Base-by-base conservation (phyloP, 2,888 invertebrate genomes). In the Leptinotarsa rubiginosa region DNA sequence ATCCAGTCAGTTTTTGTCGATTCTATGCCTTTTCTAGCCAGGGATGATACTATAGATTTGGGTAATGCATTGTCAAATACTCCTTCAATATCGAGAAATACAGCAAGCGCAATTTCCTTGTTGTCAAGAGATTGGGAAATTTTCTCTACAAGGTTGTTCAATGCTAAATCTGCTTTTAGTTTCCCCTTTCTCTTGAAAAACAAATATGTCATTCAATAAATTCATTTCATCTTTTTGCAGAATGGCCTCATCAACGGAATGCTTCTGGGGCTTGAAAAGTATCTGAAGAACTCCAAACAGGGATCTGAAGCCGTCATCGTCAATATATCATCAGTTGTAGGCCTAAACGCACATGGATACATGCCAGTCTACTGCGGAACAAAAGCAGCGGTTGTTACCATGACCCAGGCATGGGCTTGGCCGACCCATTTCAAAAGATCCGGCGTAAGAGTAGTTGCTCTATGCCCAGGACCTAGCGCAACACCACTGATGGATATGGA, bases 381-480 rank as follows among this genome's bases (percentile, higher is more conserved):
- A 15, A 82, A 82, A 68, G 74, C 77, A 65, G 80, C 80, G 1
- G 75, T 81, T 12, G 69, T 74, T 10, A 78, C 78, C 16, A 71
- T 82, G 70, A 78, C 80, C 0, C 52, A 77, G 49, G 49, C 77
- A 1, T 82, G 82, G 82, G 80, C 80, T 15, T 74, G 25, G 1
- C 50, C 65, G 1, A 41, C 73, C 15, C 66, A 75, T 31, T 89
- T 81, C 75, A 84, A 87, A 1, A 86, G 86, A 72, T 88, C 86
- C 41, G 89, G 89, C 1, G 89, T 91, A 0, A 87, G 89, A 76
- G 89, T 90, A 3, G 84, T 90, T 10, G 88, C 88, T 0, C 83
- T 91, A 18, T 90, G 90, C 78, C 91, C 90, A 4, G 90, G 90
- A 3, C 88, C 89, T 50, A 90, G 90, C 0, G 84, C 87, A 47